Percentiles rank a stretch among this genome's conserved stretches.
phyloP scores from a whole-genome alignment of 2,113 vertebrate species.

The Carollia perspicillata region DNA sequence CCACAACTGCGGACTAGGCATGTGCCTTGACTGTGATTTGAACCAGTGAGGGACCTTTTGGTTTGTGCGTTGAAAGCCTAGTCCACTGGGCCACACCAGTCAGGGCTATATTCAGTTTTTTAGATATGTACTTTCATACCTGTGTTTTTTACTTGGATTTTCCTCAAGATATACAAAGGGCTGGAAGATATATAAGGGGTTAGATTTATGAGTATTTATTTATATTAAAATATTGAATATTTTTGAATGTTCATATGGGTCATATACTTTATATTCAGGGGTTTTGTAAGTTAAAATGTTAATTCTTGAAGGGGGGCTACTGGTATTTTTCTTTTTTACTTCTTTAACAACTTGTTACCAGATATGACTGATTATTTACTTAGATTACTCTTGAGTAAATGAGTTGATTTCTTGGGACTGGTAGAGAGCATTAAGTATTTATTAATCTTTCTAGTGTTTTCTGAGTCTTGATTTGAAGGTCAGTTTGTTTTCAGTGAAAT shows the following conservation, averaged over 20 bases:
- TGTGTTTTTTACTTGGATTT: slow-evolving; percentile 30
- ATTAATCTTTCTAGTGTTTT: slow-evolving; percentile 45
- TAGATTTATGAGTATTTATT: slow-evolving; percentile 16
- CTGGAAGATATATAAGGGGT: not conserved
- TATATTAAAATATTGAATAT: slow-evolving; percentile 45
- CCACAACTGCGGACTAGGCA: too few species aligned
- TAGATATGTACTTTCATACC: not conserved
- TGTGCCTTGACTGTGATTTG: too few species aligned
- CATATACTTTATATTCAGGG: not conserved
- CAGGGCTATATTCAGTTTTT: not conserved
- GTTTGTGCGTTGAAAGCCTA: too few species aligned
- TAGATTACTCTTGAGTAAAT: slow-evolving; percentile 27
- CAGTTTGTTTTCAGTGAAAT: slow-evolving; percentile 38
- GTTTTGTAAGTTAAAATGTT: slow-evolving; percentile 31
- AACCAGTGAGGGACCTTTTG: too few species aligned
- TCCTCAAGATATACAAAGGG: not conserved
- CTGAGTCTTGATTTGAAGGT: slow-evolving; percentile 47
- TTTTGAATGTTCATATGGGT: slow-evolving; percentile 21
- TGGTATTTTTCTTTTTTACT: not conserved
- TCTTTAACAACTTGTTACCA: slow-evolving; percentile 37
- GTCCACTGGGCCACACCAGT: too few species aligned
- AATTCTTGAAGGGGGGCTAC: not conserved
- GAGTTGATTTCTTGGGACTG: slow-evolving; percentile 2
- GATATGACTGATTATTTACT: slow-evolving; percentile 1
- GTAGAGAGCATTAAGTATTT: slow-evolving; percentile 2